Base-by-base conservation (phyloP, 2,113 vertebrate species). In the Indri indri region DNA sequence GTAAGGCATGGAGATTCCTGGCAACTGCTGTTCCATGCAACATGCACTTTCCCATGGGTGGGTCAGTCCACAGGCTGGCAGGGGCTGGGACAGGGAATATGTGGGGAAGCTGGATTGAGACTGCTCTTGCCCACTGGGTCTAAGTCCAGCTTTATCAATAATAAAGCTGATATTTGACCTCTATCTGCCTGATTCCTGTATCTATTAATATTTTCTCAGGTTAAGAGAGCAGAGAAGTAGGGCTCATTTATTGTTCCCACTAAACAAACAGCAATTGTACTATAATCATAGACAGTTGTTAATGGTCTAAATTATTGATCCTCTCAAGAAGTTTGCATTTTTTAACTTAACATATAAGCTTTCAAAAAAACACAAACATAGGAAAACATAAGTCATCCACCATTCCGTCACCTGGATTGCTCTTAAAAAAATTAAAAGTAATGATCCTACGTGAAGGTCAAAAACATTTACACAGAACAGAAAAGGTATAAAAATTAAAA, bases 131-230 rank as follows among this genome's bases (percentile, higher is more conserved):
- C 74, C 61, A 18, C 11, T 47, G 42, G 42, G 22, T 61, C 85
- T 32, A 30, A 83, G 73, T 40, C 37, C 93, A 91, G 57, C 54
- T 63, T 80, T 23, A 80, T 25, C 82, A 66, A 40, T 42, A 82
- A 63, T 61, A 97, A 90, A 86, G 23, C 50, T 80, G 80, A 30
- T n/a, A 87, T n/a, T 50, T 87, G 91, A 83, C 37, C 18, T 86
- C n/a, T 50, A 2, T 63, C 80, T 90, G 45, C 34, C 50, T 70
- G 30, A 22, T 74, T 90, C 74, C 54, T 80, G 1, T 2, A 8
- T n/a, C 13, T 65, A 30, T 57, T 57, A 57, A 22, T 22, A 57
- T 88, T 82, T 93, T 84, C 79, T 68, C 83, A 61, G 37, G 17
- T 82, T 79, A 54, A 45, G 65, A 77, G n/a, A 54, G 6, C 37